Evolutionary conservation across 2,888 invertebrate species (phyloP), one percentile per base, ranked within the genome.

Genomic region (Monochamus alternatus): DNA sequence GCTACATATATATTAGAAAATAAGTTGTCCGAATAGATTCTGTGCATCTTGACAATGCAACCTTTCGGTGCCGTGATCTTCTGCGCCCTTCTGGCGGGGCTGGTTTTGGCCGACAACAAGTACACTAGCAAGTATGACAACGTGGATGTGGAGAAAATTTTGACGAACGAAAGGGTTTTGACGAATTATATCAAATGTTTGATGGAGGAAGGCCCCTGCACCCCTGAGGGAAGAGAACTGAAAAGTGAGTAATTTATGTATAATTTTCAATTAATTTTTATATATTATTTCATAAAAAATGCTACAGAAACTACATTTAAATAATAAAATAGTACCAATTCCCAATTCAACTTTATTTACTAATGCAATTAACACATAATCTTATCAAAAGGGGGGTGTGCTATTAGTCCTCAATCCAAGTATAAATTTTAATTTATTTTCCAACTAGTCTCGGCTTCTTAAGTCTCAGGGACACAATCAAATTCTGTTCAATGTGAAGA

Each of bases 161-260:
- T 93, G 60, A 85, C 86, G 69, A 93, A 92, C 83, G 88, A 89
- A 52, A 88, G 92, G 38, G 89, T 93, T 30, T 88, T 93, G 8
- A 89, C 89, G n/a, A 91, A 90, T 86, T 93, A 93, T 84, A 91
- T 93, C 80, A 91, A 91, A 81, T 93, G 93, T 82, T 85, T 93
- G 85, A 88, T 92, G 88, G 92, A 92, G 5, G 90, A 92, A 81
- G 92, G 92, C 9, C 88, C 90, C 2, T 93, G 93, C 84, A 92
- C 92, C 0, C 86, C 91, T 1, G 92, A 92, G 82, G 92, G 91
- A 66, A 89, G 91, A 59, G 92, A 92, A 86, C 86, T 93, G 44
- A 92, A 91, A 86, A 91, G 93, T 92, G 85, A 92, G 92, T 89
- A 2, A 10, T 47, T 22, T 47, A 22, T 51, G 51, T 9, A 51